These are phyloP conservation scores for Nowickia ferox DNA, from an alignment of 2,888 invertebrate species.

Conservation along the genomic window DNA sequence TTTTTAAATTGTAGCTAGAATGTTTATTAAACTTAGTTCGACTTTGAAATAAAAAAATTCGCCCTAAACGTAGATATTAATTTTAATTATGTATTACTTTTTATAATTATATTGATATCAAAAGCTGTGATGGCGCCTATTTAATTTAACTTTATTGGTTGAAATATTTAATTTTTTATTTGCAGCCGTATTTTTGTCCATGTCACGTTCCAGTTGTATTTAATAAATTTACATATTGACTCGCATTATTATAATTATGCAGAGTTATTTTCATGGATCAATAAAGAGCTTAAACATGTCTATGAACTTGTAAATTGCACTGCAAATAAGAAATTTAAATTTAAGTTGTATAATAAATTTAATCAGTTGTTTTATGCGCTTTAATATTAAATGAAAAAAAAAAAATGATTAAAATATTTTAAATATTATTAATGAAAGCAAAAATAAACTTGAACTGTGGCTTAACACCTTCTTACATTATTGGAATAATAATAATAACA, in stretches of 20 bases:
- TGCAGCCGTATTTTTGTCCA: background rate
- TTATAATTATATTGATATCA: slow-evolving; percentile 7
- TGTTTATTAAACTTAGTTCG: background rate
- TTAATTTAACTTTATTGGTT: slow-evolving; percentile 14
- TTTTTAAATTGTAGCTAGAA: background rate
- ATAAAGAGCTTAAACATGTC: slow-evolving; percentile 6
- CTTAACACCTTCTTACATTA: background rate
- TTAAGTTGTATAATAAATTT: slow-evolving; percentile 12
- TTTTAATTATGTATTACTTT: background rate
- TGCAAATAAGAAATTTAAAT: background rate
- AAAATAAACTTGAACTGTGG: slow-evolving; percentile 18
- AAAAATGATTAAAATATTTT: slow-evolving; percentile 11
- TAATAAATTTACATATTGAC: background rate
- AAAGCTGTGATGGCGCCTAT: background rate
- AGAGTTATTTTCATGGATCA: background rate
- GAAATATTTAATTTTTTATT: slow-evolving; percentile 8
- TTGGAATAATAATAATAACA: background rate
- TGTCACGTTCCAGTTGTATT: slow-evolving; percentile 6
- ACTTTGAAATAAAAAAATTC: background rate
- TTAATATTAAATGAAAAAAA: background rate
- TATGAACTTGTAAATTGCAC: background rate
- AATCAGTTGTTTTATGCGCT: slow-evolving; percentile 4
- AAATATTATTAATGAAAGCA: slow-evolving; percentile 1
- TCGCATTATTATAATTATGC: background rate
- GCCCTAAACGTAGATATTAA: background rate